Base-by-base conservation (phyloP, 35 echinoderm and acorn worm species). In the Apostichopus californicus region DNA sequence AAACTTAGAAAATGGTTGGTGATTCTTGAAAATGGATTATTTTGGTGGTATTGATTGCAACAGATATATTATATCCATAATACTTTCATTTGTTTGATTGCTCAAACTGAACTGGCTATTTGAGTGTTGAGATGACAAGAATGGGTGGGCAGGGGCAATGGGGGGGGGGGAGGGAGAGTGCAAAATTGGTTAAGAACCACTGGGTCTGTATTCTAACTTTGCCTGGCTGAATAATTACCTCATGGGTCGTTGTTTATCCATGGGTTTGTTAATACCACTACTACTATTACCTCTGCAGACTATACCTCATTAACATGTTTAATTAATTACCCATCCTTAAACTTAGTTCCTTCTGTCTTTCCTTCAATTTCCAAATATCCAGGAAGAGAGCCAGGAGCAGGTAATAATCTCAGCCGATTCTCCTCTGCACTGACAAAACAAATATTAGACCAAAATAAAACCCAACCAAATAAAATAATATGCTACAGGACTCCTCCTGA, bases 371-470 rank as follows among this genome's bases (percentile, higher is more conserved):
- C 91, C 78, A 56, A 56, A 58, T 92, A 17, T 95, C 80, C 80
- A 95, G 94, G 94, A 95, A 83, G 91, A 93, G 78, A 77, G 1
- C 54, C 91, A 95, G 21, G 94, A 93, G 79, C 84, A 95, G 94
- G 94, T 95, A 95, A 46, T 46, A 46, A 46, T 46, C 34, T 46
- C 34, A 46, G 34, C 34, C 34, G 34, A 46, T 46, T 46, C 34
- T 46, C 34, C 34, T 46, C 34, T 46, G 34, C 34, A 46, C 34
- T 46, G 34, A 46, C 34, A 46, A 46, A 46, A 34, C 28, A 34
- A 34, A 46, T 46, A 46, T 46, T 46, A 46, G 34, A 46, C 34
- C 34, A 46, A 46, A 46, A 46, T 46, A 46, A 46, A 14, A 8
- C 18, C 64, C 8, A 11, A 14, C 64, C 63, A 66, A 66, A 66